These are phyloP conservation scores for Ethmia dodecea DNA, from an alignment of 2,888 invertebrate genomes.

Conservation along the genomic window DNA sequence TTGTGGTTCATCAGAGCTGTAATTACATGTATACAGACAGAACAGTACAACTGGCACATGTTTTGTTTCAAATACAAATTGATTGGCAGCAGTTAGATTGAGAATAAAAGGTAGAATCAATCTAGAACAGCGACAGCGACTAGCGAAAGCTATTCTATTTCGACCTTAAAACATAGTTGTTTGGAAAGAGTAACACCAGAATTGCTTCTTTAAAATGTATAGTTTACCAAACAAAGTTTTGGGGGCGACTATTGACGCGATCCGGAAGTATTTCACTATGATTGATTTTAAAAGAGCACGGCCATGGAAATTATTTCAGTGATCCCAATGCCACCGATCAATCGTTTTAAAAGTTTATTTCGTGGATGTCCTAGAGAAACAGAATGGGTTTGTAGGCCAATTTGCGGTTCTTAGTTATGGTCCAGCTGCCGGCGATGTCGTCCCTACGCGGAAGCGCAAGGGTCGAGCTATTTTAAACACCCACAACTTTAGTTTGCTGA, in stretches of 20 bases:
- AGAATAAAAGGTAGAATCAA: too few species aligned
- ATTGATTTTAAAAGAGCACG: conserved; percentile 21
- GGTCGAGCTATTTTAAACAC: conserved; percentile 41
- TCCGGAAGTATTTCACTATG: conserved; percentile 8
- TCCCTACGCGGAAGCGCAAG: conserved; percentile 47
- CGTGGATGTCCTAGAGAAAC: not conserved
- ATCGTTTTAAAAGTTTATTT: conserved; percentile 11
- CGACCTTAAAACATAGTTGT: too few species aligned
- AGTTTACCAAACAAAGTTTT: conserved; percentile 5
- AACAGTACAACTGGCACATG: too few species aligned
- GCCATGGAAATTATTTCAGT: conserved; percentile 22
- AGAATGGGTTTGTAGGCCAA: conserved; percentile 16
- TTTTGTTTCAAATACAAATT: too few species aligned
- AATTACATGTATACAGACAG: too few species aligned
- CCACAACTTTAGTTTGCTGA: conserved; percentile 7
- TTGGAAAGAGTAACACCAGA: too few species aligned
- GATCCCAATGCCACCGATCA: conserved; percentile 18
- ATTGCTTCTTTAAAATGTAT: too few species aligned
- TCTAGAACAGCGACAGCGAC: too few species aligned
- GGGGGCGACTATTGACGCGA: conserved; percentile 3
- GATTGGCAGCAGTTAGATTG: too few species aligned
- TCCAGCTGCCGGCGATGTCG: conserved; percentile 27
- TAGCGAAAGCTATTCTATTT: too few species aligned
- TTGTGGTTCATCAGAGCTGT: too few species aligned
- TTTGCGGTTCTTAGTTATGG: conserved; percentile 18